A percentile compares a stretch with the other conserved stretches of the same genome.
Evolutionary conservation across 2,113 vertebrate genomes (phyloP).

Genomic region (Mus pahari): DNA sequence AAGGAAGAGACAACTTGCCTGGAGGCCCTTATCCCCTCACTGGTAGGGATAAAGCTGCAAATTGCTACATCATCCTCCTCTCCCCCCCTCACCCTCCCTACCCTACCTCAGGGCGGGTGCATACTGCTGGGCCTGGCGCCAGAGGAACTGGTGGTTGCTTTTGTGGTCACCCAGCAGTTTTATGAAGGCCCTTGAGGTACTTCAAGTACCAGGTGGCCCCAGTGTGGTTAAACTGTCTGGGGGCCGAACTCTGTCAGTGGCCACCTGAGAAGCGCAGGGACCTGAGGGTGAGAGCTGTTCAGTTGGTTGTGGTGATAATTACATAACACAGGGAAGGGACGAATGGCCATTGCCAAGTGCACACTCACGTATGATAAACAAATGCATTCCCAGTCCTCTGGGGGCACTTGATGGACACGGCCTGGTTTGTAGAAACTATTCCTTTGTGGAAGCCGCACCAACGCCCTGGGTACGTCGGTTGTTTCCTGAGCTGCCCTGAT

Average conservation of each 20-base stretch:
- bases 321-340: background rate
- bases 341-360: fast-evolving
- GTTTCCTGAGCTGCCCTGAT: background rate
- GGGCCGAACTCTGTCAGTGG: conserved; percentile 65
- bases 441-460: background rate
- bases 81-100: background rate
- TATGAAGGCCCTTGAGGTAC: conserved; percentile 79
- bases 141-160: conserved; percentile 77
- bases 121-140: conserved; percentile 20
- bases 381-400: fast-evolving
- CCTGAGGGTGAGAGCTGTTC: conserved; percentile 39
- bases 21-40: background rate
- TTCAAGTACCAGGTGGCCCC: conserved; percentile 80
- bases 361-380: background rate
- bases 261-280: conserved; percentile 47
- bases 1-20: conserved; percentile 24
- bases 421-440: fast-evolving
- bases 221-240: conserved; percentile 81
- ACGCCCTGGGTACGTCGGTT: fast-evolving
- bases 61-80: conserved; percentile 73
- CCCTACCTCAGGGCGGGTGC: background rate
- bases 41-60: background rate
- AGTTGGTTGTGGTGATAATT: conserved; percentile 56
- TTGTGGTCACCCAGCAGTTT: conserved; percentile 83
- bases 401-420: fast-evolving